These are phyloP conservation scores for Acholoe squamosa DNA, from an alignment of 2,888 invertebrate genomes.

Conservation along the genomic window DNA sequence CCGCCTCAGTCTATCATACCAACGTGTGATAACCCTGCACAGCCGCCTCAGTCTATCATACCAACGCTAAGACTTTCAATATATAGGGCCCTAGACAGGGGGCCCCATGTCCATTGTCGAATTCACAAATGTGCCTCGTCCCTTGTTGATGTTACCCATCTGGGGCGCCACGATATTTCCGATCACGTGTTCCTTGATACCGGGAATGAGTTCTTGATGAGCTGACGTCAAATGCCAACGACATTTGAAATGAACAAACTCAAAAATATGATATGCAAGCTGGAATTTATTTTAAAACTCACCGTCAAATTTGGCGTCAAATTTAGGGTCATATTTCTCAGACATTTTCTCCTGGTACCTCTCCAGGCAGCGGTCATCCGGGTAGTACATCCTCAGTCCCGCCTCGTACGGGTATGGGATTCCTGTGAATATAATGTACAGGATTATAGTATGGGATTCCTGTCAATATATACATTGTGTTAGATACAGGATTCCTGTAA, in stretches of 20 bases:
- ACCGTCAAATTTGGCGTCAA: slow-evolving; percentile 42
- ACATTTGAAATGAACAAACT: not conserved
- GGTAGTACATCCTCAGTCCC: slow-evolving; percentile 60
- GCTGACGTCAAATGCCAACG: not conserved
- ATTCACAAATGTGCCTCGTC: too few relatives aligned
- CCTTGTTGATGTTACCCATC: too few relatives aligned
- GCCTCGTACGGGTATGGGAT: slow-evolving; percentile 60
- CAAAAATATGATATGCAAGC: too few relatives aligned
- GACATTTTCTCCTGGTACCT: slow-evolving; percentile 52
- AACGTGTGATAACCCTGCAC: too few relatives aligned
- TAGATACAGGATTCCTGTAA: too few relatives aligned
- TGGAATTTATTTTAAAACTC: too few relatives aligned
- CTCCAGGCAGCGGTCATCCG: slow-evolving; percentile 56
- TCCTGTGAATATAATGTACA: not conserved
- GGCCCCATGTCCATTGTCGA: too few relatives aligned
- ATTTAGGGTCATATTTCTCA: slow-evolving; percentile 58
- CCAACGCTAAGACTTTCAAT: too few relatives aligned
- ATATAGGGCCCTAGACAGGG: too few relatives aligned
- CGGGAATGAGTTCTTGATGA: not conserved
- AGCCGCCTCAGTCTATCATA: too few relatives aligned
- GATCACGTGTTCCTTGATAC: not conserved
- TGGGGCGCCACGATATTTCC: not conserved
- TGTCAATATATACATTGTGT: not conserved
- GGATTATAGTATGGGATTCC: slow-evolving; percentile 3
- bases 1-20: too few relatives aligned